Base-by-base conservation (phyloP, 1,140 invertebrate species). In the Trypoxylus dichotomus region DNA sequence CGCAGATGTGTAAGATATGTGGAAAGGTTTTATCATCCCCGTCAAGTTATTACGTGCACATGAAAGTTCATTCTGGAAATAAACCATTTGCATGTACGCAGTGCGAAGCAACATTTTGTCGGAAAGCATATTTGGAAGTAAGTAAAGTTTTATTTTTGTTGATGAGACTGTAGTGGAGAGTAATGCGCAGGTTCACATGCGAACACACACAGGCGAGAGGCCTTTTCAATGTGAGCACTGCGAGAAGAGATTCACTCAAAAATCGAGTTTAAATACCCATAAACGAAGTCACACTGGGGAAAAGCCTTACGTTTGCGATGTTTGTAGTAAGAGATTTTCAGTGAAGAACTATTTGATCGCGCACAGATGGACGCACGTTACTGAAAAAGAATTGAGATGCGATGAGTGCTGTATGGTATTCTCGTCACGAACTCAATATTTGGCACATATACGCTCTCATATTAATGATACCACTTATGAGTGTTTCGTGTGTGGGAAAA, bases 251-350 rank as follows among this genome's bases (percentile, higher is more conserved):
- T 94, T 93, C 87, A 93, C 92, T 76, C 92, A 93, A 86, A 94
- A 94, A 88, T 93, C 92, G 82, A 93, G 92, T 86, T 87, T 93
- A 81, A 92, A 94, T 88, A 94, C 94, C 84, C 94, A 96, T 88
- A 94, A 94, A 87, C 89, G 93, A 81, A 93, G 94, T 83, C 94
- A 95, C 85, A 94, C 93, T 76, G 93, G 93, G 21, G 92, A 93
- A 85, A 88, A 91, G 75, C 92, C 92, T 3, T 93, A 93, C 80
- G 90, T 91, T 75, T 93, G 92, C 87, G 92, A 93, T 86, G 91
- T 93, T 80, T 93, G 92, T 86, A 90, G 93, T 81, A 93, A 93
- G 85, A 88, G 91, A 81, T 94, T 94, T 85, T 91, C 93, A 19
- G 92, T 93, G 72, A 93, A 93, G 84, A 93, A 92, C 84, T 94